Conservation (phyloP, 2,888 invertebrate genomes). For the Lasius platythorax region DNA sequence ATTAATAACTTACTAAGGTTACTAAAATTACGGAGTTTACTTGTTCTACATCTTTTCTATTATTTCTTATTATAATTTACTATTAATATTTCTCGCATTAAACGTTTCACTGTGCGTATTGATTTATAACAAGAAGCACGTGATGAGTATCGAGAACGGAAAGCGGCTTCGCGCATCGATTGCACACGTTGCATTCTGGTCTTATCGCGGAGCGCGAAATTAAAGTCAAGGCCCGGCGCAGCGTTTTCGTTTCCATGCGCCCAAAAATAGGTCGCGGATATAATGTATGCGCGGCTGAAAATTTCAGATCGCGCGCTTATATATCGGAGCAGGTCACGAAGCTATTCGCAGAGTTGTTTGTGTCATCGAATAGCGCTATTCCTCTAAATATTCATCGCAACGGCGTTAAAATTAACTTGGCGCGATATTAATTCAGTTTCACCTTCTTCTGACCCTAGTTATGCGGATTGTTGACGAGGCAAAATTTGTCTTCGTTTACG, state of each 20-base stretch:
- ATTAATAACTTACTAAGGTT: background rate
- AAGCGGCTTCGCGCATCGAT: conserved; percentile 23
- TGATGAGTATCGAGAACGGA: conserved; percentile 18
- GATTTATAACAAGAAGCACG: background rate
- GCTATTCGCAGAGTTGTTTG: conserved; percentile 37
- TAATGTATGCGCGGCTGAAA: conserved; percentile 41
- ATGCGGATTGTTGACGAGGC: background rate
- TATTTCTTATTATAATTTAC: conserved; percentile 10
- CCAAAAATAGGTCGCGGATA: conserved; percentile 42
- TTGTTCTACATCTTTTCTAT: background rate
- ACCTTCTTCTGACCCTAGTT: conserved; percentile 4
- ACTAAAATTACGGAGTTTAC: background rate
- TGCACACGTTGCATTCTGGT: conserved; percentile 17
- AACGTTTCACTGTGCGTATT: background rate
- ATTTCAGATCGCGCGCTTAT: conserved; percentile 22
- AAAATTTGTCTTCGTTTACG: background rate
- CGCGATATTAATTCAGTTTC: conserved; percentile 36
- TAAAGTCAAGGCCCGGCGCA: conserved; percentile 44
- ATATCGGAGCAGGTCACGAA: conserved; percentile 31
- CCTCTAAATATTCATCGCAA: conserved; percentile 40
- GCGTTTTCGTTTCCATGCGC: conserved; percentile 37
- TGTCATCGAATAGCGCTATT: conserved; percentile 19
- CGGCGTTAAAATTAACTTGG: conserved; percentile 27
- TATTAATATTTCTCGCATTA: background rate
- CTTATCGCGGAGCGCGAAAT: conserved; percentile 45